Evolutionary conservation across 2,888 invertebrate species (phyloP).

Genomic region (Carpatolechia fugitivella): DNA sequence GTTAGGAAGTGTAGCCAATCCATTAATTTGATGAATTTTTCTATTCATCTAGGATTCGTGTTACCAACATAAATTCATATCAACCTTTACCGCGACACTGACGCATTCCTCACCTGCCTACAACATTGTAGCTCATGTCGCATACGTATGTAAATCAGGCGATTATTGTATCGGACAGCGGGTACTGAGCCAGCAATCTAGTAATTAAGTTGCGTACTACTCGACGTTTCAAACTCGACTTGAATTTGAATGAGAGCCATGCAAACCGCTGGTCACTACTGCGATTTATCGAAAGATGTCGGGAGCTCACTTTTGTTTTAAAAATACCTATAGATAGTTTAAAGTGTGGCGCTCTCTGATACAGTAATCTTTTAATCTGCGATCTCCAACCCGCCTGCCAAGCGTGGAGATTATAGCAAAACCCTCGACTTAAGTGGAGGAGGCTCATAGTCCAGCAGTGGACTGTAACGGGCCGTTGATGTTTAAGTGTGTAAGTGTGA

Average conservation of each 20-base stretch:
- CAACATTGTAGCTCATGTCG: background rate
- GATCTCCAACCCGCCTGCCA: too few species aligned
- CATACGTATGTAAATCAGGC: conserved; percentile 24
- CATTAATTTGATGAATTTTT: too few species aligned
- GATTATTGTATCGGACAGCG: conserved; percentile 43
- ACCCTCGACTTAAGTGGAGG: too few species aligned
- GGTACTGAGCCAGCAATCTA: conserved; percentile 34
- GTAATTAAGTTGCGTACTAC: conserved; percentile 42
- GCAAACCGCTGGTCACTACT: conserved; percentile 27
- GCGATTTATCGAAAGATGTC: conserved; percentile 23
- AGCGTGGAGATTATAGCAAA: too few species aligned
- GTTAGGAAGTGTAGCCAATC: too few species aligned
- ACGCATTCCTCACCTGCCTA: background rate
- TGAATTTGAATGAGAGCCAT: conserved; percentile 22
- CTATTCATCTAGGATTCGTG: too few species aligned
- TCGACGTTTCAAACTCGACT: conserved; percentile 11
- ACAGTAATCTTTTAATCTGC: too few species aligned
- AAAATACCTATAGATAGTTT: background rate
- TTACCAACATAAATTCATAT: too few species aligned
- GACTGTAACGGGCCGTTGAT: too few species aligned
- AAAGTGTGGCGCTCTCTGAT: too few species aligned
- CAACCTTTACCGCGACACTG: background rate
- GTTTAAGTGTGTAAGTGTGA: too few species aligned
- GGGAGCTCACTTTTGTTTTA: background rate
- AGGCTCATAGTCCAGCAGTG: too few species aligned